Evolutionary conservation across 2,113 vertebrate species (phyloP).

Genomic region (Corythornis vintsioides): DNA sequence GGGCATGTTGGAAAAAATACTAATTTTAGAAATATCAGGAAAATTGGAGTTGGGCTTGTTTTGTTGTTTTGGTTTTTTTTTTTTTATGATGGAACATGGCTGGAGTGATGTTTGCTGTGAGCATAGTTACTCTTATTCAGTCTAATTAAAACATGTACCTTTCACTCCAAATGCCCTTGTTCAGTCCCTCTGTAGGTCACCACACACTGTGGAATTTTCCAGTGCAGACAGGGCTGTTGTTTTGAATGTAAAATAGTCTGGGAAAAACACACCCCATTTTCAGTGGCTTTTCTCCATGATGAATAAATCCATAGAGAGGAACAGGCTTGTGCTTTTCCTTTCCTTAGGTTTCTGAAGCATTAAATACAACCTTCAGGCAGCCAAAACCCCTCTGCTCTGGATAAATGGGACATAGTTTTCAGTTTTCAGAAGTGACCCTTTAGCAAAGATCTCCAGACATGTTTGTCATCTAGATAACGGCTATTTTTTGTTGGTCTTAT

Average conservation of each 20-base stretch:
- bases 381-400: not conserved
- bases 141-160: not conserved
- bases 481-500: not conserved
- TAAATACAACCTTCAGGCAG: not conserved
- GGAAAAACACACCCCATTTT: slow-evolving; percentile 51
- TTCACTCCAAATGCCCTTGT: not conserved
- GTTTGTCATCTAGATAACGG: not conserved
- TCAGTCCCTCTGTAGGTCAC: slow-evolving; percentile 6
- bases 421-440: not conserved
- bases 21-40: not conserved
- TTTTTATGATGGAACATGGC: not conserved
- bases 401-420: not conserved
- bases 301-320: slow-evolving; percentile 42
- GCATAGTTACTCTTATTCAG: not conserved
- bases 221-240: slow-evolving; percentile 45
- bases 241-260: slow-evolving; percentile 58
- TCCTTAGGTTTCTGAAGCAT: slow-evolving; percentile 7
- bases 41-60: not conserved
- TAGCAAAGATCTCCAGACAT: not conserved
- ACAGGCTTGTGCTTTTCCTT: slow-evolving; percentile 11
- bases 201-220: slow-evolving; percentile 57
- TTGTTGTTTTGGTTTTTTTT: not conserved
- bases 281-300: slow-evolving; percentile 45
- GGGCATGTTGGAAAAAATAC: not conserved
- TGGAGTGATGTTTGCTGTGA: not conserved